Evolutionary conservation across 2,888 invertebrate species (phyloP).

Genomic region (Aleiodes alternator): DNA sequence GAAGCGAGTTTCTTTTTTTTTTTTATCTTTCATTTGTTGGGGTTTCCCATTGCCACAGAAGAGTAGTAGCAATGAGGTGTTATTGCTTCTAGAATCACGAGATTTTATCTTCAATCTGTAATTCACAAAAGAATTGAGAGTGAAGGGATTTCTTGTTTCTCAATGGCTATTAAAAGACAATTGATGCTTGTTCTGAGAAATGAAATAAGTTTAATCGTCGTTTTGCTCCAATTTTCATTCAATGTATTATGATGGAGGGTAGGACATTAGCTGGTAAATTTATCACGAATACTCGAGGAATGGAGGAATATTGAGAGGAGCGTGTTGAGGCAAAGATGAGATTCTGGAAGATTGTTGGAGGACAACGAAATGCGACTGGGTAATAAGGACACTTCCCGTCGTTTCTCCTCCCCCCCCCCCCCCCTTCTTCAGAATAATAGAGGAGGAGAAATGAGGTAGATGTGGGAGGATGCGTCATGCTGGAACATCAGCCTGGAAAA

Average conservation of each 20-base stretch:
- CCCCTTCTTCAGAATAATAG: constrained; percentile 12
- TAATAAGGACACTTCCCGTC: constrained; percentile 53
- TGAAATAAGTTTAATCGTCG: constrained; percentile 48
- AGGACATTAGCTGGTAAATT: constrained; percentile 50
- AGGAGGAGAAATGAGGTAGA: background rate
- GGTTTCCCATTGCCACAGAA: too few species aligned
- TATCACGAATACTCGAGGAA: constrained; percentile 45
- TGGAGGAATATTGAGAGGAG: constrained; percentile 40
- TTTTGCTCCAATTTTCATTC: constrained; percentile 49
- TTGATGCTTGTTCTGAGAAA: constrained; percentile 30
- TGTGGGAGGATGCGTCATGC: background rate
- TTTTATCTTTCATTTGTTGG: too few species aligned
- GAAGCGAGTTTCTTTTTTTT: too few species aligned
- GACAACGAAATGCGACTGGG: constrained; percentile 47
- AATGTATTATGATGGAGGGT: constrained; percentile 35
- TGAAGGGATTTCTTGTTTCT: constrained; percentile 16
- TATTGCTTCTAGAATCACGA: too few species aligned
- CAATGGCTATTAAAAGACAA: constrained; percentile 28
- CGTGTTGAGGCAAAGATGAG: constrained; percentile 52
- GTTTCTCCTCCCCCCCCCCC: constrained; percentile 34
- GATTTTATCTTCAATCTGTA: too few species aligned
- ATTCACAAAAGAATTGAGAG: constrained; percentile 1
- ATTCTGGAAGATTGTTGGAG: constrained; percentile 47
- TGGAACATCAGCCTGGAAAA: constrained; percentile 46
- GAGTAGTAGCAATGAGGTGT: too few species aligned